A percentile compares a stretch with the other conserved stretches of the same genome.
Conservation (phyloP, 2,888 invertebrate species). For the Epiperipatus broadwayi region DNA sequence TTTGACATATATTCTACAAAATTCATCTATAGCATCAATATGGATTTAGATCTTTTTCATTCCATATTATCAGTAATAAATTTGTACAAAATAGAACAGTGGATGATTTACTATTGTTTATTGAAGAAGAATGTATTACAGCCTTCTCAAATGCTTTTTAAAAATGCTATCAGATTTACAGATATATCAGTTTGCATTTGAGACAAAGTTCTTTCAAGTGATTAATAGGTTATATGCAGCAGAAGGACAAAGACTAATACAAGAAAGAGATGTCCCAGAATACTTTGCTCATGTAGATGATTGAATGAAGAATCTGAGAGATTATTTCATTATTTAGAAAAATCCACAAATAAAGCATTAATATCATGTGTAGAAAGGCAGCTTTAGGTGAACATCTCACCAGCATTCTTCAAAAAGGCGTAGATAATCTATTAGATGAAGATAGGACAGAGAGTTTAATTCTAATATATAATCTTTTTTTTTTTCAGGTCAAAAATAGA, state of each 20-base stretch:
- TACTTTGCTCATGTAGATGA: constrained; percentile 89
- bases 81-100: constrained; percentile 80
- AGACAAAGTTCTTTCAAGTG: constrained; percentile 57
- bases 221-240: constrained; percentile 82
- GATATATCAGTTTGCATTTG: too few relatives aligned
- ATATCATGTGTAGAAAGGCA: constrained; percentile 66
- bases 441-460: constrained; percentile 68
- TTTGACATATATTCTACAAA: too few relatives aligned
- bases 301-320: constrained; percentile 82
- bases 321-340: constrained; percentile 78
- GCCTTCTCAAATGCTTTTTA: constrained; percentile 73
- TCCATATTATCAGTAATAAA: constrained; percentile 72
- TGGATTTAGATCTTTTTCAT: constrained; percentile 86
- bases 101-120: constrained; percentile 72
- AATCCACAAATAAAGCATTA: constrained; percentile 50
- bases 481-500: constrained; percentile 74
- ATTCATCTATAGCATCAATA: too few relatives aligned
- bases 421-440: constrained; percentile 73
- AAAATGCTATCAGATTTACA: constrained; percentile 92
- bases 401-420: constrained; percentile 68
- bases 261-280: constrained; percentile 77
- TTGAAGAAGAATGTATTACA: constrained; percentile 81
- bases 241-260: constrained; percentile 81
- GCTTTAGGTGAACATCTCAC: constrained; percentile 73
- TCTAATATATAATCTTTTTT: constrained; percentile 68